phyloP scores from a whole-genome alignment of 2,888 invertebrate genomes.

The Epirrhoe alternata region DNA sequence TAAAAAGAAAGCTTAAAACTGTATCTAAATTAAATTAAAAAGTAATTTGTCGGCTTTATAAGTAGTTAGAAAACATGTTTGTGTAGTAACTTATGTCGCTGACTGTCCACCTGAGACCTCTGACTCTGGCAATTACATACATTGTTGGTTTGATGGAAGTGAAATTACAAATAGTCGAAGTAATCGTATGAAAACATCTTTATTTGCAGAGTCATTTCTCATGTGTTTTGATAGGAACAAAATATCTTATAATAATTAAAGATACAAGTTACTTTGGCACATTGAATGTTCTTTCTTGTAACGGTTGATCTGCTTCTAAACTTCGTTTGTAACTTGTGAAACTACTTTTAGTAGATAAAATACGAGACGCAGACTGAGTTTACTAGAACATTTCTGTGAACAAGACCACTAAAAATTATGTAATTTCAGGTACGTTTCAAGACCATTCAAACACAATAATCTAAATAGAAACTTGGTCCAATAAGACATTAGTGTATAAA shows the following conservation, averaged over 20 bases:
- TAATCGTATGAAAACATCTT: slow-evolving; percentile 49
- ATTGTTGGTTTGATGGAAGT: slow-evolving; percentile 55
- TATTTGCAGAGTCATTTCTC: slow-evolving; percentile 51
- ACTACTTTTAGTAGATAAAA: no score
- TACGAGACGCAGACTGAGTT: no score
- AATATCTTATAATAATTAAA: background rate
- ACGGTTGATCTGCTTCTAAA: background rate
- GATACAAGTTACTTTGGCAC: background rate
- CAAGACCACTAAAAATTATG: no score
- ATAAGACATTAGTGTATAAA: background rate
- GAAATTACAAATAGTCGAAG: slow-evolving; percentile 50
- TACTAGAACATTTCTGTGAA: no score
- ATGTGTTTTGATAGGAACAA: slow-evolving; percentile 7
- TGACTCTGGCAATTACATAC: slow-evolving; percentile 66
- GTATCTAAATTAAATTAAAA: no score
- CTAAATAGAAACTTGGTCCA: background rate
- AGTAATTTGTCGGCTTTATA: background rate
- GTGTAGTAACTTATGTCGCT: background rate
- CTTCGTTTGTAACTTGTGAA: no score
- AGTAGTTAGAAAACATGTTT: background rate
- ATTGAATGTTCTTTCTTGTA: background rate
- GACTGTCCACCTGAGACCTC: slow-evolving; percentile 51
- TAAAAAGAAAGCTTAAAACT: no score
- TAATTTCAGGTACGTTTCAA: no score
- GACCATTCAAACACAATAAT: background rate